Evolutionary conservation across 2,797 vertebrate species (phyloP).

Genomic region (Phataginus tetradactyla): DNA sequence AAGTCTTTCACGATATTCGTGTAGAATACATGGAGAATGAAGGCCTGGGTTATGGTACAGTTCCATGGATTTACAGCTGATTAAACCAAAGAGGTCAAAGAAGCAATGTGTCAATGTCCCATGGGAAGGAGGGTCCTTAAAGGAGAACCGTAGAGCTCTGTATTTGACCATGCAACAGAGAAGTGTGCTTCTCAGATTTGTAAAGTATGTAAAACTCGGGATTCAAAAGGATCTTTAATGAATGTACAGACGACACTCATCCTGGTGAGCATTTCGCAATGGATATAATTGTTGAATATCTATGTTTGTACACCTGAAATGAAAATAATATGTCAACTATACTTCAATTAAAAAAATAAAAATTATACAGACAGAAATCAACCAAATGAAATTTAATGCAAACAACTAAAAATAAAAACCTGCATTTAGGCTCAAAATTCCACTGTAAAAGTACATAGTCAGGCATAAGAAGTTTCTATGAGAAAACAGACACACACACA

Average conservation of each 20-base stretch:
- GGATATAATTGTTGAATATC: too few relatives aligned
- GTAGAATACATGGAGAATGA: not conserved
- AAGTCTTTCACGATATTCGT: not conserved
- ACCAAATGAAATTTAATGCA: not conserved
- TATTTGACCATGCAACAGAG: not conserved
- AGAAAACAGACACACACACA: not conserved
- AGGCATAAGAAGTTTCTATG: not conserved
- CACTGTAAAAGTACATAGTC: not conserved
- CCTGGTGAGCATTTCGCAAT: too few relatives aligned
- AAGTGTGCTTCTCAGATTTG: not conserved
- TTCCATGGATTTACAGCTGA: slow-evolving; percentile 54
- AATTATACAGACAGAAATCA: not conserved
- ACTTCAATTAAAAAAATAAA: not conserved
- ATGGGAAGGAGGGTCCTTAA: not conserved
- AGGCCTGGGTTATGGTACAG: not conserved
- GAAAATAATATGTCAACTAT: too few relatives aligned
- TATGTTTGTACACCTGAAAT: too few relatives aligned
- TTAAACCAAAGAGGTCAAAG: slow-evolving; percentile 50
- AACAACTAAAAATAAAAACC: slow-evolving; percentile 19
- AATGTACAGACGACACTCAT: too few relatives aligned
- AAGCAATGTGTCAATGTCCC: not conserved
- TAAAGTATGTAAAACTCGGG: not conserved
- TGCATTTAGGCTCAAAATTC: not conserved
- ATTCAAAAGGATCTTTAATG: slow-evolving; percentile 5
- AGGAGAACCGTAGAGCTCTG: not conserved